A percentile compares a stretch with the other conserved stretches of the same genome.
phyloP scores from a whole-genome alignment of 2,888 invertebrate species.

The Microplitis deprimator region DNA sequence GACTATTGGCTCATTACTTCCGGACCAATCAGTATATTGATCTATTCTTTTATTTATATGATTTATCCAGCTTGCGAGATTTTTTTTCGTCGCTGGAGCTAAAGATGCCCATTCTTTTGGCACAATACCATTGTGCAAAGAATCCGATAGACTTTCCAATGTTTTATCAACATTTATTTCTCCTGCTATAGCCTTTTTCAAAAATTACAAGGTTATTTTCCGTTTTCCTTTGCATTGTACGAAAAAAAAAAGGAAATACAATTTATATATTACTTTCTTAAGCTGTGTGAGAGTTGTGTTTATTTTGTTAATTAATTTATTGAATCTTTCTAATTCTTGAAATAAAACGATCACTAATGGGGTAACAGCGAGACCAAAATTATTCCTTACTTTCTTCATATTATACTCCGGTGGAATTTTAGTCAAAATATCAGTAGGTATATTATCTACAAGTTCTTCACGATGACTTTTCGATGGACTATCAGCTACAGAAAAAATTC shows the following conservation, averaged over 20 bases:
- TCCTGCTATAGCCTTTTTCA: slow-evolving; percentile 82
- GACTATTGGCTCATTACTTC: slow-evolving; percentile 80
- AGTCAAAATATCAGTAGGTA: slow-evolving; percentile 83
- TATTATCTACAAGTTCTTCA: slow-evolving; percentile 87
- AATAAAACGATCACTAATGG: slow-evolving; percentile 90
- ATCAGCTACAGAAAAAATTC: slow-evolving; percentile 70
- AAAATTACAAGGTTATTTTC: background rate
- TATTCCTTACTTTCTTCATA: slow-evolving; percentile 84
- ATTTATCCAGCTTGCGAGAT: slow-evolving; percentile 90
- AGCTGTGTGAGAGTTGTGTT: slow-evolving; percentile 80
- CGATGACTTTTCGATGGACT: slow-evolving; percentile 82
- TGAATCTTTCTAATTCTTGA: slow-evolving; percentile 92
- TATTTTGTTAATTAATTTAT: slow-evolving; percentile 82
- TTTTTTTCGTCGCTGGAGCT: slow-evolving; percentile 89
- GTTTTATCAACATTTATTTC: slow-evolving; percentile 93
- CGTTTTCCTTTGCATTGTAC: no score
- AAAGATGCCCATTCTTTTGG: slow-evolving; percentile 86
- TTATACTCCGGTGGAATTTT: slow-evolving; percentile 86
- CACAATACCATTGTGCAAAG: slow-evolving; percentile 88
- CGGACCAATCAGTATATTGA: slow-evolving; percentile 82
- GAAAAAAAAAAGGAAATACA: no score
- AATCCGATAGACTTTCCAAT: slow-evolving; percentile 86
- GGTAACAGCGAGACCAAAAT: slow-evolving; percentile 84
- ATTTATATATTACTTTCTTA: slow-evolving; percentile 73
- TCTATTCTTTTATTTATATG: slow-evolving; percentile 82